Conservation (phyloP, 2,797 vertebrate genomes). For the Lepidocolaptes lacrymiger region DNA sequence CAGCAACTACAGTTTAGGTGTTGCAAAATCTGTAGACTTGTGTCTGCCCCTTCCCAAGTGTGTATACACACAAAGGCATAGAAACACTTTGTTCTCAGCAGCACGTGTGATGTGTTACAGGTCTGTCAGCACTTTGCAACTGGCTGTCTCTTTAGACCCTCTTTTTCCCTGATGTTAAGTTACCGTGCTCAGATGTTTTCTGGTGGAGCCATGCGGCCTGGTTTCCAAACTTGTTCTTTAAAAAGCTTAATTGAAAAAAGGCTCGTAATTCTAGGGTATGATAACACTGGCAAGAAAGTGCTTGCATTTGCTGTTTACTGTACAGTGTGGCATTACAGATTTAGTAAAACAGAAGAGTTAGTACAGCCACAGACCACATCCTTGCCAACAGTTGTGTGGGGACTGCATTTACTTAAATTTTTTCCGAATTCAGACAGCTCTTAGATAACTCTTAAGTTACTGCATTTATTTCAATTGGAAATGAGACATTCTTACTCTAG, state of each 20-base stretch:
- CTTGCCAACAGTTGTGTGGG: constrained; percentile 35
- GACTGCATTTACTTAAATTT: background rate
- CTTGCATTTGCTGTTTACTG: constrained; percentile 64
- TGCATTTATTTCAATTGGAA: background rate
- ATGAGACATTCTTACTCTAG: background rate
- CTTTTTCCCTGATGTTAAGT: background rate
- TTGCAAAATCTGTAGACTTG: background rate
- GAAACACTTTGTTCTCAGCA: background rate
- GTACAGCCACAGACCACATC: constrained; percentile 80
- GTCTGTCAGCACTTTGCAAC: constrained; percentile 22
- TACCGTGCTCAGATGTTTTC: background rate
- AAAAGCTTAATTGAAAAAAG: constrained; percentile 57
- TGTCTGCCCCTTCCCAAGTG: background rate
- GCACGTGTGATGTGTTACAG: background rate
- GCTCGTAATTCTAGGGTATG: constrained; percentile 12
- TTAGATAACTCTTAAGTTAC: background rate
- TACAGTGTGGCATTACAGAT: constrained; percentile 34
- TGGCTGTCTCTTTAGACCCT: background rate
- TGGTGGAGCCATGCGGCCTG: background rate
- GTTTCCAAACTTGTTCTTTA: background rate
- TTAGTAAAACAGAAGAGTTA: constrained; percentile 51
- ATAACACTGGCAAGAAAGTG: constrained; percentile 37
- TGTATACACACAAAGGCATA: background rate
- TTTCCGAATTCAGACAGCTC: background rate
- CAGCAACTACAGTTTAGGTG: background rate